Evolutionary conservation across 2,113 vertebrate species (phyloP).

Genomic region (Paradisaea rubra): DNA sequence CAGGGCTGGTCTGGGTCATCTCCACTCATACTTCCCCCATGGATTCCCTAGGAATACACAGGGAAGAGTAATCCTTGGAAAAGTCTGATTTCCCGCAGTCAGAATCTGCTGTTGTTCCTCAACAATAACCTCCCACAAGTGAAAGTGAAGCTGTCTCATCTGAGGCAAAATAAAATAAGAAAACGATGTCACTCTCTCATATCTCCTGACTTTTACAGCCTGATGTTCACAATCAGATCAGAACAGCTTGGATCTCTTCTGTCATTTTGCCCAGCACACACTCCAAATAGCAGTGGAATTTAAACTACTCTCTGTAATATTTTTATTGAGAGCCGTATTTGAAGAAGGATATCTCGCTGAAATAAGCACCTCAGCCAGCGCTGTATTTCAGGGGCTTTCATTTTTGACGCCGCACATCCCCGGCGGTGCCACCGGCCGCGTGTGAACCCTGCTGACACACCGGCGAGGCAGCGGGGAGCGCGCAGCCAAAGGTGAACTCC

Average conservation of each 20-base stretch:
- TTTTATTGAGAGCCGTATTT: background rate
- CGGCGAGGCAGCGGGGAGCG: background rate
- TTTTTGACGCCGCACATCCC: background rate
- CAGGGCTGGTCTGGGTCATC: background rate
- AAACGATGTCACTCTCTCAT: background rate
- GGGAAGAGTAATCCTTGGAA: background rate
- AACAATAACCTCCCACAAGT: background rate
- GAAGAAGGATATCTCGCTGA: conserved; percentile 9
- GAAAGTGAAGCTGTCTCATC: background rate
- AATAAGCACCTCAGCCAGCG: background rate
- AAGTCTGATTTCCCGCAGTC: background rate
- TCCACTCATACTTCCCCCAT: rapidly evolving
- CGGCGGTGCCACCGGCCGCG: background rate
- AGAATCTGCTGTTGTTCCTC: background rate
- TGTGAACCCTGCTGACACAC: background rate
- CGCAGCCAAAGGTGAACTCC: conserved; percentile 8
- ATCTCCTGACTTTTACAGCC: background rate
- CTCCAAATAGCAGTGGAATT: conserved; percentile 16
- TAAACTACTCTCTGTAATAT: conserved; percentile 5
- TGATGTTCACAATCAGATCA: conserved; percentile 20
- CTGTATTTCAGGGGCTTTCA: background rate
- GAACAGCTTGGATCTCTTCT: conserved; percentile 3
- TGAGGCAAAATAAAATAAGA: conserved; percentile 1
- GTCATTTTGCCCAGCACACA: background rate
- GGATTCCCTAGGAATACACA: rapidly evolving